A percentile compares a stretch with the other conserved stretches of the same genome.
These are phyloP conservation scores for Acrobasis suavella DNA, from an alignment of 2,888 invertebrate genomes.

Conservation along the genomic window DNA sequence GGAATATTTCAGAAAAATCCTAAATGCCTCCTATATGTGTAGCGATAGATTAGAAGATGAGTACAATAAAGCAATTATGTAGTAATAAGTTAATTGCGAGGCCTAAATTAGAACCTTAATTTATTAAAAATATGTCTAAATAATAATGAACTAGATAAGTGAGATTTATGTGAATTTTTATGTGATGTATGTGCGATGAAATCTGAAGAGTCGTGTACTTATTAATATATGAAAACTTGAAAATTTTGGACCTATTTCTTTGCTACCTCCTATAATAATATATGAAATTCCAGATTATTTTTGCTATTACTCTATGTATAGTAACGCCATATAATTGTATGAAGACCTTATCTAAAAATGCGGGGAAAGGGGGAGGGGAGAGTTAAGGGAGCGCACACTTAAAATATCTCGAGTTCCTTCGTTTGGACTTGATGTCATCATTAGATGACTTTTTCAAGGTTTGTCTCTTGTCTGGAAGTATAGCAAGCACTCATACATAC, in stretches of 20 bases:
- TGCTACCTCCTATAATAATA: constrained; percentile 30
- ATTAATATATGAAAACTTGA: constrained; percentile 5
- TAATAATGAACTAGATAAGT: constrained; percentile 33
- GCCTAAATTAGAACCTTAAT: constrained; percentile 52
- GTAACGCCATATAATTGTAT: background rate
- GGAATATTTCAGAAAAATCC: constrained; percentile 24
- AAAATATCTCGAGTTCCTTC: too few relatives aligned
- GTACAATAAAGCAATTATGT: constrained; percentile 71
- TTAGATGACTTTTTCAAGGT: too few relatives aligned
- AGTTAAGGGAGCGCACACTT: too few relatives aligned
- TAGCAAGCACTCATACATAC: too few relatives aligned
- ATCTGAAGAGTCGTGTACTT: constrained; percentile 20
- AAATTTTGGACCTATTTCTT: constrained; percentile 28
- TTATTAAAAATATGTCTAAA: constrained; percentile 43
- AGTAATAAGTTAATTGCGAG: constrained; percentile 48
- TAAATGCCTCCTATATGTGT: constrained; percentile 37
- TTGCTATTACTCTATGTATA: constrained; percentile 31
- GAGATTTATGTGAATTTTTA: constrained; percentile 34
- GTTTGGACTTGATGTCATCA: too few relatives aligned
- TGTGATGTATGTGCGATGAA: constrained; percentile 17
- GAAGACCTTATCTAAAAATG: background rate
- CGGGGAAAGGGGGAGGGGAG: too few relatives aligned
- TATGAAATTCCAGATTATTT: constrained; percentile 36
- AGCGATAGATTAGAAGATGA: constrained; percentile 55
- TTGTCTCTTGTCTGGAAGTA: too few relatives aligned